These are phyloP conservation scores for Pomacea canaliculata DNA, from an alignment of 2,888 invertebrate genomes.

Conservation along the genomic window DNA sequence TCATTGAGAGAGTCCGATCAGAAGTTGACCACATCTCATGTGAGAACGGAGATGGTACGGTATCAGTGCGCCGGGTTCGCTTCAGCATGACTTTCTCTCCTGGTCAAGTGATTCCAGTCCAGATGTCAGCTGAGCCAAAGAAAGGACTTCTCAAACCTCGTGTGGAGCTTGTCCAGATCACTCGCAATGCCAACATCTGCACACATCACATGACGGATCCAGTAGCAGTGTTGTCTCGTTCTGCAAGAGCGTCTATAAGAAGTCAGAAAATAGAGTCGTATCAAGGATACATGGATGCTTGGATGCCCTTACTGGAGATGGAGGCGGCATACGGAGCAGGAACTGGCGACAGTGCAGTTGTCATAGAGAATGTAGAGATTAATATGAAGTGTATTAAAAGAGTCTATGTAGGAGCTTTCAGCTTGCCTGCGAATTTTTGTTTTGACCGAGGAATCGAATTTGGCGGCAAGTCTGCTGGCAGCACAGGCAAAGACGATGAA, in stretches of 20 bases:
- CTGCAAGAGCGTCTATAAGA: conserved; percentile 35
- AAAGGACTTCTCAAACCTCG: conserved; percentile 33
- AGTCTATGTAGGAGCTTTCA: conserved; percentile 6
- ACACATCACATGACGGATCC: conserved; percentile 37
- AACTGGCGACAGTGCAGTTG: neutral
- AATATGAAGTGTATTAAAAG: neutral
- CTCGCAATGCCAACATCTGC: conserved; percentile 36
- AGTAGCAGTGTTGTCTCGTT: conserved; percentile 35
- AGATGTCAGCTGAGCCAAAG: conserved; percentile 34
- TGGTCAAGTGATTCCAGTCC: conserved; percentile 35
- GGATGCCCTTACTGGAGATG: conserved; percentile 50
- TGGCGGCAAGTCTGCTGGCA: conserved; percentile 10
- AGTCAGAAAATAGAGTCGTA: conserved; percentile 11
- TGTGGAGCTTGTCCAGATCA: conserved; percentile 32
- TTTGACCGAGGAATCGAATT: conserved; percentile 12
- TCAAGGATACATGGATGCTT: conserved; percentile 12
- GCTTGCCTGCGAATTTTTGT: conserved; percentile 5
- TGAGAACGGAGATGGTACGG: conserved; percentile 18
- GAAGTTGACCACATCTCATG: conserved; percentile 17
- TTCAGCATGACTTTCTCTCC: conserved; percentile 31
- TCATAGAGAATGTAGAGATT: conserved; percentile 16
- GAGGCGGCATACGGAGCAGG: conserved; percentile 38
- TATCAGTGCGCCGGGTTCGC: conserved; percentile 1
- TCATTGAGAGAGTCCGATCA: neutral
- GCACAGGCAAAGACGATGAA: neutral